Evolutionary conservation across 2,888 invertebrate genomes (phyloP), one percentile per base, ranked within the genome.

Genomic region (Drosophila bunnanda): DNA sequence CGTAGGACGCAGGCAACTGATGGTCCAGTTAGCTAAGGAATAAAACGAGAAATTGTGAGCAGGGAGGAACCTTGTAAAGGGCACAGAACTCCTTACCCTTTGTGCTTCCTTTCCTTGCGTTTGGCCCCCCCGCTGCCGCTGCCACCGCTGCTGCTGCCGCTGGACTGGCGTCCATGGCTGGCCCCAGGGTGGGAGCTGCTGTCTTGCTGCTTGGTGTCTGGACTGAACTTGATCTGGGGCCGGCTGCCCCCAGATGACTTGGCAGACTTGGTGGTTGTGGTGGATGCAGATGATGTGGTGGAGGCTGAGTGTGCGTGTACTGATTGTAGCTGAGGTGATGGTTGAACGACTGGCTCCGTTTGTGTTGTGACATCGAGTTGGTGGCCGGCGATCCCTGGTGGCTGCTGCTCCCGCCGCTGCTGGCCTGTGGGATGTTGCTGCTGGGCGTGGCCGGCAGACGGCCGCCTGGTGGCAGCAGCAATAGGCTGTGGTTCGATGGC

Each of bases 1-100:
- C 79, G 97, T 96, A 53, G 98, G 97, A 73, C 98, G 95, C 89
- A 98, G 94, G 93, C 96, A 96, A 85, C 96, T 96, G 91, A 97
- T 95, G 89, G 95, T 96, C 97, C 97, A 97, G 88, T 95, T 95
- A 94, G 91, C 90, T 93, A 57, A 0, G 30, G 22, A 44, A 32
- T 10, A 7, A 71, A 53, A 64, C 12, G 61, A 3, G 2, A 17
- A 36, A 9, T 15, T 25, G 1, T 44, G 2, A 28, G 15, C 22
- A 10, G 10, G 17, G 7, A 13, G 0, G 12, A 20, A 22, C 2
- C 13, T 15, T 9, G 34, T 6, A 0, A 2, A 6, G 6, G 5
- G 10, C 12, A 7, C 6, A 1, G 1, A 2, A 17, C 5, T 17
- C 13, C 71, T 73, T 88, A 94, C 94, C 94, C 94, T 94, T 94